Conservation (phyloP, 2,797 vertebrate genomes). For the Periparus ater region DNA sequence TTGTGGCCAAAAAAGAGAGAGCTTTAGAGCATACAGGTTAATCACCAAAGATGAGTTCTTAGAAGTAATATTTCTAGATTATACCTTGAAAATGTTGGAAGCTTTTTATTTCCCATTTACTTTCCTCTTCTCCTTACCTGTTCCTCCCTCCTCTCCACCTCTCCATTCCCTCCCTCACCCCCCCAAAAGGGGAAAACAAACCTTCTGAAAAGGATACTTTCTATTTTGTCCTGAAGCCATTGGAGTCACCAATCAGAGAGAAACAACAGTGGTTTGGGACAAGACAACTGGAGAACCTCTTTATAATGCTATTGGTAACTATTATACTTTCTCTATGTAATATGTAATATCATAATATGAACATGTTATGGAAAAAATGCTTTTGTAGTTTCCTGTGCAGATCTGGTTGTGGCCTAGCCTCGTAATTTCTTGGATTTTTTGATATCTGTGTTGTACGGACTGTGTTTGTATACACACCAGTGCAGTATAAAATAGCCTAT, state of each 20-base stretch:
- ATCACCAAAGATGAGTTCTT: background rate
- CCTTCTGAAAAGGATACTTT: constrained; percentile 58
- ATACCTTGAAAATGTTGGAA: background rate
- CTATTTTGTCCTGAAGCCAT: constrained; percentile 82
- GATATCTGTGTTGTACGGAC: background rate
- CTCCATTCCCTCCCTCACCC: background rate
- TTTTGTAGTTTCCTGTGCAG: background rate
- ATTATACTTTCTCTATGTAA: background rate
- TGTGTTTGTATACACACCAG: background rate
- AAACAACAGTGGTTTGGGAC: constrained; percentile 98
- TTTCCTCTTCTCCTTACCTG: constrained; percentile 51
- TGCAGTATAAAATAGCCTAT: background rate
- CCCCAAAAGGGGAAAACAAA: constrained; percentile 46
- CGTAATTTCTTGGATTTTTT: background rate
- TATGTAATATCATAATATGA: background rate
- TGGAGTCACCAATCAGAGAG: constrained; percentile 96
- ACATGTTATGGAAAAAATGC: background rate
- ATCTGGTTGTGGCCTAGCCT: background rate
- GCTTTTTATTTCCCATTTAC: constrained; percentile 44
- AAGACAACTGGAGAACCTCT: constrained; percentile 94
- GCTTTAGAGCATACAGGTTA: background rate
- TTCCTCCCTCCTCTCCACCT: constrained; percentile 22
- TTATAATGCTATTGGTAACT: constrained; percentile 93
- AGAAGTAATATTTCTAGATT: background rate
- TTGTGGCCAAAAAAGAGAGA: background rate